These are phyloP conservation scores for Poeciliopsis gracilis DNA, from an alignment of 2,797 vertebrate genomes.

Conservation along the genomic window DNA sequence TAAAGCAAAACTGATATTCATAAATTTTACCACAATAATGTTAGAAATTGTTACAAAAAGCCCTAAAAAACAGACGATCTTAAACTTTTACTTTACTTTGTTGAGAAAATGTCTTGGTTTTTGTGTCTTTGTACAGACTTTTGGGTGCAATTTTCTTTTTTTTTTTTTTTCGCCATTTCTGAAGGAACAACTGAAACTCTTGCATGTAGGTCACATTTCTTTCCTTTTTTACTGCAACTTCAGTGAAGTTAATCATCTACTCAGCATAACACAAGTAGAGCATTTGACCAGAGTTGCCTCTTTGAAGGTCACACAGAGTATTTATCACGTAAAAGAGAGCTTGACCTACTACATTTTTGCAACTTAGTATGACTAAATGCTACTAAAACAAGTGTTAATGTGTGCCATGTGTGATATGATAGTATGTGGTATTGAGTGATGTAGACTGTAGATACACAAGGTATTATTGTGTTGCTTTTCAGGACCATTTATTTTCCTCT, in stretches of 20 bases:
- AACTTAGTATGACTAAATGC: conserved; percentile 53
- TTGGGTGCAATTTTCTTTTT: conserved; percentile 14
- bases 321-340: conserved; percentile 27
- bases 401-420: conserved; percentile 58
- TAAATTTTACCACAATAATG: conserved; percentile 30
- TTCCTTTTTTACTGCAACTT: conserved; percentile 69
- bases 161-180: neutral
- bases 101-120: conserved; percentile 44
- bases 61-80: conserved; percentile 35
- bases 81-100: conserved; percentile 44
- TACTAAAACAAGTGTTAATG: conserved; percentile 52
- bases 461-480: conserved; percentile 65
- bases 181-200: conserved; percentile 38
- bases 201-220: conserved; percentile 56
- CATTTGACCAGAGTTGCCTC: conserved; percentile 73
- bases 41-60: conserved; percentile 47
- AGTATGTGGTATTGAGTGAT: conserved; percentile 59
- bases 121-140: conserved; percentile 50
- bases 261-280: conserved; percentile 30
- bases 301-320: conserved; percentile 43
- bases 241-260: conserved; percentile 74
- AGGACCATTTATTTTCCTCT: conserved; percentile 42
- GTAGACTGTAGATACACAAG: conserved; percentile 52
- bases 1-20: conserved; percentile 15
- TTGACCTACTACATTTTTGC: conserved; percentile 42